Conservation (phyloP, 2,113 vertebrate genomes). For the Syngnathus typhle region DNA sequence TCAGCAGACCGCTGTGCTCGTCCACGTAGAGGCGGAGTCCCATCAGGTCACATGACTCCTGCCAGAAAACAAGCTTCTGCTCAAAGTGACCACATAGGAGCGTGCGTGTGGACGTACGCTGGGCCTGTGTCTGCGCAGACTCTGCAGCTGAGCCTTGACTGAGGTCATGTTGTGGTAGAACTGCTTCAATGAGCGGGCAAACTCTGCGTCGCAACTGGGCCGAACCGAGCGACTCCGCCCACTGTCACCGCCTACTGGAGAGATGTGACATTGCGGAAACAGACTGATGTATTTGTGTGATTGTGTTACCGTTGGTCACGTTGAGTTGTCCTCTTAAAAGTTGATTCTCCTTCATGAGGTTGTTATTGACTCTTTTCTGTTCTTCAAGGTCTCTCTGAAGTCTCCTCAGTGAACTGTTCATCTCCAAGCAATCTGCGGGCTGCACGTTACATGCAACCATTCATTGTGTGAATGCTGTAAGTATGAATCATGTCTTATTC, state of each 20-base stretch:
- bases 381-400: constrained; percentile 75
- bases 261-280: background rate
- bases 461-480: background rate
- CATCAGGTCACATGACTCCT: constrained; percentile 78
- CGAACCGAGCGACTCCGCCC: constrained; percentile 36
- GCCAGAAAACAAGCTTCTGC: constrained; percentile 7
- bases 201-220: constrained; percentile 74
- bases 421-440: constrained; percentile 51
- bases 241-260: constrained; percentile 44
- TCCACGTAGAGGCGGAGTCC: constrained; percentile 73
- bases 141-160: constrained; percentile 74
- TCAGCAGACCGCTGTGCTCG: constrained; percentile 73
- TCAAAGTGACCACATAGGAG: background rate
- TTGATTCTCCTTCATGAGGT: constrained; percentile 75
- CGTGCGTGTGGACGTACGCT: constrained; percentile 64
- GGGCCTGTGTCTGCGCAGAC: constrained; percentile 69
- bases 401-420: constrained; percentile 61
- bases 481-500: no score
- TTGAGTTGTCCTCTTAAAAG: constrained; percentile 70
- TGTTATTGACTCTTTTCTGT: constrained; percentile 70
- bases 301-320: background rate
- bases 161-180: constrained; percentile 82
- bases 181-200: constrained; percentile 79
- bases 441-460: constrained; percentile 31
- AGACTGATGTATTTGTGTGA: background rate